Evolutionary conservation across 2,888 invertebrate species (phyloP), one percentile per base, ranked within the genome.

Genomic region (Deilephila porcellus): DNA sequence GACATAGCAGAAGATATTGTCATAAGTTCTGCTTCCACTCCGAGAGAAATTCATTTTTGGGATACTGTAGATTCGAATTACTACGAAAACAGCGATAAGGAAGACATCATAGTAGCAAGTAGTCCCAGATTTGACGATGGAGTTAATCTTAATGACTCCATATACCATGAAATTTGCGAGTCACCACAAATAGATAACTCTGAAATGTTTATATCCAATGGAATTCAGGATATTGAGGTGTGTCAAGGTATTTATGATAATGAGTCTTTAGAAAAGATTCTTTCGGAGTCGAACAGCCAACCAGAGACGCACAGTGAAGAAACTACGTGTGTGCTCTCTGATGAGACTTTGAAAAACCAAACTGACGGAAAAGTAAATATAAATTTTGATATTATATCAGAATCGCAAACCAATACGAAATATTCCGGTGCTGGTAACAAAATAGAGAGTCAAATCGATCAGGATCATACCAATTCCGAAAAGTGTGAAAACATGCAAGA

Each of bases 141-240:
- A 79, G 88, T 92, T 86, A 88, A 87, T 74, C 86, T 81, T 73
- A 82, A 87, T 81, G 88, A 91, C 76, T 88, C 88, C 75, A 83
- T 90, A 80, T 85, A 91, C 70, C 86, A 91, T 53, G 90, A 93
- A 79, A 85, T 93, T 74, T 92, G 90, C 76, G 87, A 86, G 79
- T 91, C 91, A 71, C 90, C 93, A 72, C 90, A 93, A 85, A 91
- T 90, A 88, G 81, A 92, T 81, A 89, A 93, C 32, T 90, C 90
- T 81, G 90, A 88, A 86, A 89, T 89, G 37, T 85, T 93, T 34
- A 77, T 83, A 20, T 74, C 73, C 63, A 76, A 76, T 64, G 74
- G 74, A 37, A 72, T 37, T 70, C 79, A 80, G 71, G 71, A 71
- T 70, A 73, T 75, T 71, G 80, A 82, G 59, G 79, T 80, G 71